Evolutionary conservation across 2,888 invertebrate genomes (phyloP).

Genomic region (Melanargia galathea): DNA sequence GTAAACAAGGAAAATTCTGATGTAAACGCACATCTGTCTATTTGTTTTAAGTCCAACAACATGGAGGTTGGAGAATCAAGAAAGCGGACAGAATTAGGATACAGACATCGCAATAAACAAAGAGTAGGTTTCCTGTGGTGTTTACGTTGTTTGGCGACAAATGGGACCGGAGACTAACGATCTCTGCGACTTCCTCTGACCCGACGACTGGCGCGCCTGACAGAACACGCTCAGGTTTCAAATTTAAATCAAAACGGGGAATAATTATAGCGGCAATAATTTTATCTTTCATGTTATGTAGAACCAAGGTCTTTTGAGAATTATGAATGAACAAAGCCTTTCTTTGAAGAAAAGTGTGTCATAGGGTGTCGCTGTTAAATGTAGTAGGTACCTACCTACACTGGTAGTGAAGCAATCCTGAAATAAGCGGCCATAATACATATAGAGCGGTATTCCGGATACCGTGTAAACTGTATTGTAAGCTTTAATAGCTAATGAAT

Average conservation of each 20-base stretch:
- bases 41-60: conserved; percentile 2
- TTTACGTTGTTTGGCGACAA: conserved; percentile 50
- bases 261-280: conserved; percentile 55
- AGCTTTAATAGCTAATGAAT: too few relatives aligned
- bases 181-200: conserved; percentile 38
- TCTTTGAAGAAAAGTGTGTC: conserved; percentile 41
- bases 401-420: too few relatives aligned
- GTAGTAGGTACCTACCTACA: too few relatives aligned
- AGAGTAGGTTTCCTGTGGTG: conserved; percentile 41
- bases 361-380: neutral
- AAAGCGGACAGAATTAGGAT: conserved; percentile 34
- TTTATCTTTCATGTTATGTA: conserved; percentile 53
- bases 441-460: too few relatives aligned
- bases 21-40: neutral
- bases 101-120: conserved; percentile 27
- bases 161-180: conserved; percentile 45
- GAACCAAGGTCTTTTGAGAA: conserved; percentile 49
- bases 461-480: too few relatives aligned
- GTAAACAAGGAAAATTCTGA: conserved; percentile 14
- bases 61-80: conserved; percentile 13
- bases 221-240: conserved; percentile 49
- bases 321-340: conserved; percentile 56
- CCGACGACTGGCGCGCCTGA: conserved; percentile 51
- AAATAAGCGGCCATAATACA: too few relatives aligned
- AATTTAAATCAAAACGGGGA: conserved; percentile 51